Evolutionary conservation across 2,888 invertebrate species (phyloP).

Genomic region (Lasius fuliginosus): DNA sequence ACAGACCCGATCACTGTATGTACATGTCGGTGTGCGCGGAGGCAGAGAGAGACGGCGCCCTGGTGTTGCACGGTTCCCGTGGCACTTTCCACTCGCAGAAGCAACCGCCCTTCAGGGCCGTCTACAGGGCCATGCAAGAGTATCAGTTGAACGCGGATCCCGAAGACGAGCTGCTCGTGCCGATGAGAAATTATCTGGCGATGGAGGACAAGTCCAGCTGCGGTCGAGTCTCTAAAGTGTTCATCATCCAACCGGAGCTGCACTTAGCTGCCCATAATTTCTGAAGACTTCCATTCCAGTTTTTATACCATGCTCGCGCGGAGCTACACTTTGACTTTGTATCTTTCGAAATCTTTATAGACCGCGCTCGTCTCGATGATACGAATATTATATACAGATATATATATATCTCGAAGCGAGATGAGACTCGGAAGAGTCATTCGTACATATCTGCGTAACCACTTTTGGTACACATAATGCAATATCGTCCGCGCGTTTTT

Average conservation of each 20-base stretch:
- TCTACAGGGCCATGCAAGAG: slow-evolving; percentile 90
- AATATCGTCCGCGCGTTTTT: slow-evolving; percentile 12
- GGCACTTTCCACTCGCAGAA: slow-evolving; percentile 94
- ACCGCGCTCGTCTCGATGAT: background rate
- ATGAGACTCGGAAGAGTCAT: slow-evolving; percentile 38
- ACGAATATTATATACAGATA: slow-evolving; percentile 22
- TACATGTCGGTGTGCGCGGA: slow-evolving; percentile 95
- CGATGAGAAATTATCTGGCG: slow-evolving; percentile 88
- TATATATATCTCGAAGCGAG: slow-evolving; percentile 31
- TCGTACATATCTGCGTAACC: slow-evolving; percentile 29
- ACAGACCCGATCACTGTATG: slow-evolving; percentile 98
- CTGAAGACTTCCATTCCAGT: slow-evolving; percentile 20
- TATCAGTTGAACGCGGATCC: slow-evolving; percentile 91
- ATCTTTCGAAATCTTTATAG: slow-evolving; percentile 18
- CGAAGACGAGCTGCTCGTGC: slow-evolving; percentile 88
- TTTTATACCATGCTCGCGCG: background rate
- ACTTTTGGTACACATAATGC: slow-evolving; percentile 28
- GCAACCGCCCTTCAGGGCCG: slow-evolving; percentile 93
- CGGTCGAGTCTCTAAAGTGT: slow-evolving; percentile 88
- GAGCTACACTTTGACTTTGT: slow-evolving; percentile 9
- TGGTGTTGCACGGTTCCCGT: slow-evolving; percentile 95
- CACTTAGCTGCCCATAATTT: slow-evolving; percentile 73
- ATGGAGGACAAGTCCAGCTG: slow-evolving; percentile 88
- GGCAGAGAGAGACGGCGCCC: slow-evolving; percentile 91
- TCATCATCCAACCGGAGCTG: slow-evolving; percentile 85